These are phyloP conservation scores for Rhodophaea formosa DNA, from an alignment of 2,888 invertebrate genomes.

Conservation along the genomic window DNA sequence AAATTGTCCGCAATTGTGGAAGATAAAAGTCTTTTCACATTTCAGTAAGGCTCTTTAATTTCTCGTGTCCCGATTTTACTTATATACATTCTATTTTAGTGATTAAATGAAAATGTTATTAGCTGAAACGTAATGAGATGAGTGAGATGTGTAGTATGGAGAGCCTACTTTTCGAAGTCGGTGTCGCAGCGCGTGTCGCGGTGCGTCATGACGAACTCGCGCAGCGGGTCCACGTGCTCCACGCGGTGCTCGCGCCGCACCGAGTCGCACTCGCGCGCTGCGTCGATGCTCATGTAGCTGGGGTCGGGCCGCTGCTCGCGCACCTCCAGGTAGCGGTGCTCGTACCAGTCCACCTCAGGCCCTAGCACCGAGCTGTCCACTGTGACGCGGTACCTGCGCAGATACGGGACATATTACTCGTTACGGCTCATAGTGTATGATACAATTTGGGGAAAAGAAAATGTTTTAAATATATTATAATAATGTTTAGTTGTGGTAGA, in stretches of 20 bases:
- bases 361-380: slow-evolving; percentile 69
- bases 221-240: slow-evolving; percentile 60
- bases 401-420: not conserved
- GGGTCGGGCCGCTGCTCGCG: slow-evolving; percentile 34
- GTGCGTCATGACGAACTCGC: slow-evolving; percentile 55
- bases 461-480: too few relatives aligned
- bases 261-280: slow-evolving; percentile 50
- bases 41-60: too few relatives aligned
- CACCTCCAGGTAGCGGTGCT: slow-evolving; percentile 55
- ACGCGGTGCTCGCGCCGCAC: slow-evolving; percentile 35
- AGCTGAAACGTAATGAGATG: too few relatives aligned
- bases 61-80: too few relatives aligned
- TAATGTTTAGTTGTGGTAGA: too few relatives aligned
- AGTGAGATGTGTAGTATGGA: not conserved
- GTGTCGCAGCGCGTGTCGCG: slow-evolving; percentile 52
- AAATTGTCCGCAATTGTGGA: too few relatives aligned
- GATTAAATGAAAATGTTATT: too few relatives aligned
- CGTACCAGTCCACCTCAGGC: slow-evolving; percentile 53
- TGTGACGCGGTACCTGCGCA: slow-evolving; percentile 54
- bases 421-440: too few relatives aligned
- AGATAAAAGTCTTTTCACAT: too few relatives aligned
- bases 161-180: slow-evolving; percentile 36
- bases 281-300: slow-evolving; percentile 42
- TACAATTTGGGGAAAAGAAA: too few relatives aligned
- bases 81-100: too few relatives aligned